Percentiles rank a stretch among this genome's conserved stretches.
These are phyloP conservation scores for Pardalotus punctatus DNA, from an alignment of 2,113 vertebrate genomes.

Conservation along the genomic window DNA sequence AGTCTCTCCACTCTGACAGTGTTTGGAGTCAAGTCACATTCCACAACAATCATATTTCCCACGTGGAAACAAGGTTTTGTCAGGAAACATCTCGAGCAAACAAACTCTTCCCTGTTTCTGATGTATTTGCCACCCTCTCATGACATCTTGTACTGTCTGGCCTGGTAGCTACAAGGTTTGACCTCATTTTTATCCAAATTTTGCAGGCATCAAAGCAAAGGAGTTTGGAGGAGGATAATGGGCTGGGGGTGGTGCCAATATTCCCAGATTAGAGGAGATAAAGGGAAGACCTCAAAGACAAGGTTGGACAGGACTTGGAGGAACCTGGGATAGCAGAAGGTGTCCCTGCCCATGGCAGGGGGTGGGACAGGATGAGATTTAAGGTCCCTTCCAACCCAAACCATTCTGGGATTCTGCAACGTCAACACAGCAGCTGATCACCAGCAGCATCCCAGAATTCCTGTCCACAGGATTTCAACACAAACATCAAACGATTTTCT, in stretches of 20 bases:
- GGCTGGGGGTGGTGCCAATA: neutral
- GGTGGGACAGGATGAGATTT: neutral
- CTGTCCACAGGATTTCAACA: rapidly evolving
- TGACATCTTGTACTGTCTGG: neutral
- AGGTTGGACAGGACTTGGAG: neutral
- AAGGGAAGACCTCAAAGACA: neutral
- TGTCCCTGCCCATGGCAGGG: neutral
- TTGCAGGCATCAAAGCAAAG: neutral
- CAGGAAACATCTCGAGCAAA: neutral
- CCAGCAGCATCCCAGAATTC: neutral
- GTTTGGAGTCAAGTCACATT: neutral
- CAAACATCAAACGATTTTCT: neutral
- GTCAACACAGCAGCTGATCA: neutral
- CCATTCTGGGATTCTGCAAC: rapidly evolving
- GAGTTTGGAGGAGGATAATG: neutral
- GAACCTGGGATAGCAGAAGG: neutral
- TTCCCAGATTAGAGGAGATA: neutral
- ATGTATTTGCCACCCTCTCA: neutral
- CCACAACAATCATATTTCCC: neutral
- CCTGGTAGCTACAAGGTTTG: neutral
- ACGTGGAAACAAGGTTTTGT: rapidly evolving
- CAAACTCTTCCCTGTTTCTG: neutral
- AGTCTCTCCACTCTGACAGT: neutral
- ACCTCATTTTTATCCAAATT: neutral
- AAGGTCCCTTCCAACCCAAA: neutral